Conservation (phyloP, 1,140 invertebrate genomes). For the Ceratitis capitata region DNA sequence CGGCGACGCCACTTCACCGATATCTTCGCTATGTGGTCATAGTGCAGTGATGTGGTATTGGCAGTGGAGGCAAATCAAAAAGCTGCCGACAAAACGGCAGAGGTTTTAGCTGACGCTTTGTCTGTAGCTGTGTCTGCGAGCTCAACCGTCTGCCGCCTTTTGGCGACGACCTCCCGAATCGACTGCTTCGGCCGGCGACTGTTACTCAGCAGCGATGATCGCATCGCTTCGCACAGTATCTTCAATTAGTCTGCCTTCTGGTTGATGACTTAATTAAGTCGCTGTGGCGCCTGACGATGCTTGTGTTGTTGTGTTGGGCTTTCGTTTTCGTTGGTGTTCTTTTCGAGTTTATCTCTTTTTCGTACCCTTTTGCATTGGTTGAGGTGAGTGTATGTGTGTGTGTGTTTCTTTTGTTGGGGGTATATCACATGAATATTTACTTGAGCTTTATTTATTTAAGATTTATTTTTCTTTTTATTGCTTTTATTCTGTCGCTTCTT, state of each 20-base stretch:
- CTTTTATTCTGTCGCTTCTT: not conserved
- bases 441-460: not conserved
- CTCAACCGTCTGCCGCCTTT: not conserved
- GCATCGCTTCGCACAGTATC: conserved; percentile 54
- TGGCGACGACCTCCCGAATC: conserved; percentile 25
- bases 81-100: not conserved
- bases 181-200: conserved; percentile 31
- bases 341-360: conserved; percentile 25
- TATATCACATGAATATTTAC: not conserved
- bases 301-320: not conserved
- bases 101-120: not conserved
- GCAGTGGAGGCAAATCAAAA: not conserved
- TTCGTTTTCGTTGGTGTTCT: conserved; percentile 22
- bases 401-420: not conserved
- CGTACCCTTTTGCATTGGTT: not conserved
- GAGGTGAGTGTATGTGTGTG: not conserved
- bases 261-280: conserved; percentile 66
- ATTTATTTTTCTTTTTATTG: not conserved
- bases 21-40: not conserved
- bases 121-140: not conserved
- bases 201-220: conserved; percentile 50
- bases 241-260: conserved; percentile 66
- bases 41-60: not conserved
- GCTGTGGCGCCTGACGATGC: conserved; percentile 45
- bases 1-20: conserved; percentile 7